phyloP scores from a whole-genome alignment of 1,140 invertebrate genomes.

The Drosophila kepulauana region DNA sequence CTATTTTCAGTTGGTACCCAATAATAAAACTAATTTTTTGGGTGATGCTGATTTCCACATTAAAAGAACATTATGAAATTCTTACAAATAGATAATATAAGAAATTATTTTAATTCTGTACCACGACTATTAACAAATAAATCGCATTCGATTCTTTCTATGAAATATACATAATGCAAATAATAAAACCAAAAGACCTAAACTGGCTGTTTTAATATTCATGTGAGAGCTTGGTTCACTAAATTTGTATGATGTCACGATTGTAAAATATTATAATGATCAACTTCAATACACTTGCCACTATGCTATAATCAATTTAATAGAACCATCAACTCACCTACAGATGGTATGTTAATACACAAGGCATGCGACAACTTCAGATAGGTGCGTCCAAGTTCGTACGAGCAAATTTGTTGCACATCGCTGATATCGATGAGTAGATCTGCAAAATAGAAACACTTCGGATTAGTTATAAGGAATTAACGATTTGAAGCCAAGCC shows the following conservation, averaged over 20 bases:
- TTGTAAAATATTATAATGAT: too few species aligned
- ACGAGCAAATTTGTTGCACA: constrained; percentile 97
- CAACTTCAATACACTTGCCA: not conserved
- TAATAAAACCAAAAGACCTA: not conserved
- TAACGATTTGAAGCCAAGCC: not conserved
- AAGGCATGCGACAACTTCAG: constrained; percentile 94
- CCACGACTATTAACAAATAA: not conserved
- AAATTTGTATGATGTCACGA: too few species aligned
- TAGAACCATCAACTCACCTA: constrained; percentile 89
- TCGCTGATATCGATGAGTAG: constrained; percentile 99
- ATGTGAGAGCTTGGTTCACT: too few species aligned
- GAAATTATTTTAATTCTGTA: not conserved
- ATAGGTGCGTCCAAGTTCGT: constrained; percentile 97
- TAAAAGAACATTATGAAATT: constrained; percentile 1
- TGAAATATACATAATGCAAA: not conserved
- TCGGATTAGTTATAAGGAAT: not conserved
- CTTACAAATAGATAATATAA: not conserved
- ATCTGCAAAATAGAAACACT: constrained; percentile 87
- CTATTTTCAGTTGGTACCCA: too few species aligned
- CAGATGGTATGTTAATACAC: constrained; percentile 96
- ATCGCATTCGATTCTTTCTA: not conserved
- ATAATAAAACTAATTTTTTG: too few species aligned
- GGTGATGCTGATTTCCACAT: too few species aligned
- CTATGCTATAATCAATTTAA: not conserved
- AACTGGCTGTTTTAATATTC: not conserved